Base-by-base conservation (phyloP, 1,140 invertebrate species). In the Leguminivora glycinivorella region DNA sequence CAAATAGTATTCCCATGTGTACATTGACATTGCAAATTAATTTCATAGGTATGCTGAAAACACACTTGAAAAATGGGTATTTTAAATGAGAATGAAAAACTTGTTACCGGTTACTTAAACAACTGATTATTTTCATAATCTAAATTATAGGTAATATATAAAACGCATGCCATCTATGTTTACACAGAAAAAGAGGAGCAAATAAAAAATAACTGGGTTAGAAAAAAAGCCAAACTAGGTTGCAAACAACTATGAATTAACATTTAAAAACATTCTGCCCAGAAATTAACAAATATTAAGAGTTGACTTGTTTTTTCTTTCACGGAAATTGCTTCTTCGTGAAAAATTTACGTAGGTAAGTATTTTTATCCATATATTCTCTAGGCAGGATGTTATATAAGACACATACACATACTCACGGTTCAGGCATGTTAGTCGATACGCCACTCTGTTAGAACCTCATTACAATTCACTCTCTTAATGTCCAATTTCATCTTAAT, bases 151-250 rank as follows among this genome's bases (percentile, higher is more conserved):
- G n/a, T n/a, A n/a, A n/a, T 43, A 43, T 9, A 43, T 43, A 17
- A 52, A 22, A 52, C 6, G 4, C 47, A 52, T 52, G 47, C 47
- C 9, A 17, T 4, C n/a, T 43, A 43, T 17, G 5, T 52, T 19
- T 52, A 52, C 47, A 24, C 67, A 19, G n/a, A 25, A 38, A 38
- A 38, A 25, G 22, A 25, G 22, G 29, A 29, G 63, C 58, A 71
- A 63, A 52, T 67, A 81, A 81, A 73, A 70, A 72, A 67, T 83
- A 80, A 73, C 73, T 70, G 60, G 74, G 77, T 84, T 84, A 86
- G 72, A 80, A 38, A 78, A 69, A 76, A 82, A 81, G 79, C 80
- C 72, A 77, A 67, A 72, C 29, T 68, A 60, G 38, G 4, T 58
- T 69, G 25, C 17, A 40, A 5, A 56, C 19, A 31, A 17, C 10